Percentiles rank a stretch among this genome's conserved stretches.
These are phyloP conservation scores for Cynopterus brachyotis DNA, from an alignment of 2,113 vertebrate species.

Conservation along the genomic window DNA sequence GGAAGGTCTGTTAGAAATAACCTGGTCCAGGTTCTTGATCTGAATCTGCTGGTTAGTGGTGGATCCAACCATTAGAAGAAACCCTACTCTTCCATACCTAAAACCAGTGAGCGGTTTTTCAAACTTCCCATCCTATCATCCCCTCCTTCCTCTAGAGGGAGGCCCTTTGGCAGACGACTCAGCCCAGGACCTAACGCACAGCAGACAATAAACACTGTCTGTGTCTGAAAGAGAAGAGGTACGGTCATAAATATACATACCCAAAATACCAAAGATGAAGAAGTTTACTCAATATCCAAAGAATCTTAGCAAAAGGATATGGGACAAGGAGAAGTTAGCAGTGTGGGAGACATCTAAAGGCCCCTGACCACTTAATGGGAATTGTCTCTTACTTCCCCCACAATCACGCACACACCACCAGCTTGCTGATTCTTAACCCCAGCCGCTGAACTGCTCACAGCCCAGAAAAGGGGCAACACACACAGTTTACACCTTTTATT, in stretches of 20 bases:
- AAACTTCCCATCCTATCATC: neutral
- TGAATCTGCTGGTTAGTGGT: neutral
- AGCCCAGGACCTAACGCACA: neutral
- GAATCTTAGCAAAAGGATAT: neutral
- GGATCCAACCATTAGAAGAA: neutral
- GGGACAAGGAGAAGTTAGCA: neutral
- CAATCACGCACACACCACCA: neutral
- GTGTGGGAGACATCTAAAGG: neutral
- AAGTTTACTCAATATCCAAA: slow-evolving; percentile 31
- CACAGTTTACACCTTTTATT: slow-evolving; percentile 75
- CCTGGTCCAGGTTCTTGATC: neutral
- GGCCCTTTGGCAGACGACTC: neutral
- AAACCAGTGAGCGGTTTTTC: neutral
- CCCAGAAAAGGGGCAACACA: slow-evolving; percentile 55
- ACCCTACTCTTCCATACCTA: neutral
- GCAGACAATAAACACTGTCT: slow-evolving; percentile 26
- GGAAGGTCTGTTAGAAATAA: neutral
- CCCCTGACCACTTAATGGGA: neutral
- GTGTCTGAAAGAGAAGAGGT: slow-evolving; percentile 41
- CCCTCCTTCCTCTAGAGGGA: neutral
- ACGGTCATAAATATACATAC: neutral
- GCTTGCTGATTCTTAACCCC: slow-evolving; percentile 30
- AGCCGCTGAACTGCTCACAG: slow-evolving; percentile 34
- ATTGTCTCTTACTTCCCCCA: neutral
- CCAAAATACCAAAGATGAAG: neutral